Percentiles rank a stretch among this genome's conserved stretches.
Evolutionary conservation across 37 sponge, comb jelly and placozoan species (phyloP).

Genomic region (Bolinopsis microptera): DNA sequence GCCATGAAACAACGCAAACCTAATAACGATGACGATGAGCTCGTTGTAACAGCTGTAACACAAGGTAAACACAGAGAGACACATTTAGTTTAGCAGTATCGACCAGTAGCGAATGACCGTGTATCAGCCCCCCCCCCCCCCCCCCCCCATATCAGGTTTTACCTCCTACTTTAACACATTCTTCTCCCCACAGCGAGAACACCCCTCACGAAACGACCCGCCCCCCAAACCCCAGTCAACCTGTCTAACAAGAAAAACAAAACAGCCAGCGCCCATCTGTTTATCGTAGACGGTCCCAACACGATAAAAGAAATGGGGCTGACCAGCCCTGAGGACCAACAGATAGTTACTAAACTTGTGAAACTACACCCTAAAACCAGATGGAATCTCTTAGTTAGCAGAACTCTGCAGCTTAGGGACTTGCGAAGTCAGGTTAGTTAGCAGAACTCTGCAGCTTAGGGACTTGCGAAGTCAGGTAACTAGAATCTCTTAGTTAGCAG

Average conservation of each 20-base stretch:
- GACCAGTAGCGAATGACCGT: no score
- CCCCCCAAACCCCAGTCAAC: neutral
- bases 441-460: no score
- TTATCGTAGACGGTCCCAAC: constrained; percentile 46
- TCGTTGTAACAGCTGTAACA: constrained; percentile 51
- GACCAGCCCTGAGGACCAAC: constrained; percentile 6
- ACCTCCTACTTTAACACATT: no score
- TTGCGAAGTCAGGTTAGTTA: constrained; percentile 34
- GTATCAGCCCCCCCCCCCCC: no score
- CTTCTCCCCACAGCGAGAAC: constrained; percentile 31
- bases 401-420: constrained; percentile 44
- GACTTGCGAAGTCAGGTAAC: no score
- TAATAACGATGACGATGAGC: constrained; percentile 11
- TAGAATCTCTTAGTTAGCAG: no score
- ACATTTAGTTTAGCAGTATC: no score
- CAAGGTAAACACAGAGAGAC: no score
- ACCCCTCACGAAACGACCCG: constrained; percentile 39
- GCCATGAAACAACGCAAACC: neutral
- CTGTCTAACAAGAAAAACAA: neutral
- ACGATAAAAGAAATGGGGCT: constrained; percentile 50
- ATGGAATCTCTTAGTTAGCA: constrained; percentile 46
- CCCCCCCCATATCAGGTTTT: no score
- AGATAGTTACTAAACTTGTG: constrained; percentile 46
- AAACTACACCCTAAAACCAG: constrained; percentile 60
- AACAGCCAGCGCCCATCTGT: constrained; percentile 29